Evolutionary conservation across 2,888 invertebrate species (phyloP), one percentile per base, ranked within the genome.

Genomic region (Dinocampus coccinellae): DNA sequence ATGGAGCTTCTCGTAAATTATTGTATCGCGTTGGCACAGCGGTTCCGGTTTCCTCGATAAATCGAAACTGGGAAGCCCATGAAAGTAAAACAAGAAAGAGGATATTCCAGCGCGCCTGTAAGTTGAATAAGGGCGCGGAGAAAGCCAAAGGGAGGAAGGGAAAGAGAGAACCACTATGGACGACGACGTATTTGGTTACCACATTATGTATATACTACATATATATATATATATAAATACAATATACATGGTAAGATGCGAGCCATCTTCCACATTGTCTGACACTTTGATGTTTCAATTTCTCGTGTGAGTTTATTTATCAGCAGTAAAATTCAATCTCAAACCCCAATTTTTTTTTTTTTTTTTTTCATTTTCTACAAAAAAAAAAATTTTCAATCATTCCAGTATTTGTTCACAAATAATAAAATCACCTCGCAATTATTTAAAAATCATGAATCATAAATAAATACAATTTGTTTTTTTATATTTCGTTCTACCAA

Each of bases 11-110:
- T 47, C 16, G 39, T 57, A 73, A 73, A 73, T 67, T 62, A 67
- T 76, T 75, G 73, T 77, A 76, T 73, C 70, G 75, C 74, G 72
- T 75, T 73, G 79, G 81, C 77, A 79, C 82, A 80, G 26, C 70
- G 85, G 84, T 85, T 86, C 83, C 84, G 84, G 84, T 87, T 87
- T 85, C 86, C 76, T 84, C 86, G 84, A 86, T 86, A 86, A 86
- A 87, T 87, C 86, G 87, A 86, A 87, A 86, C 84, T 78, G 79
- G 77, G 81, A 81, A 81, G 80, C 82, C 80, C 77, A 76, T 78
- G 75, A 79, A 79, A 75, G 75, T 76, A 78, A 82, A 80, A 81
- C 81, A 84, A 82, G 86, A 86, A 86, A 85, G 84, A 83, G 84
- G 85, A 86, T 84, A 82, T 82, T 74, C 71, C 75, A 70, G 70